phyloP scores from a whole-genome alignment of 2,888 invertebrate species.

The Mesorhabditis spiculigera region DNA sequence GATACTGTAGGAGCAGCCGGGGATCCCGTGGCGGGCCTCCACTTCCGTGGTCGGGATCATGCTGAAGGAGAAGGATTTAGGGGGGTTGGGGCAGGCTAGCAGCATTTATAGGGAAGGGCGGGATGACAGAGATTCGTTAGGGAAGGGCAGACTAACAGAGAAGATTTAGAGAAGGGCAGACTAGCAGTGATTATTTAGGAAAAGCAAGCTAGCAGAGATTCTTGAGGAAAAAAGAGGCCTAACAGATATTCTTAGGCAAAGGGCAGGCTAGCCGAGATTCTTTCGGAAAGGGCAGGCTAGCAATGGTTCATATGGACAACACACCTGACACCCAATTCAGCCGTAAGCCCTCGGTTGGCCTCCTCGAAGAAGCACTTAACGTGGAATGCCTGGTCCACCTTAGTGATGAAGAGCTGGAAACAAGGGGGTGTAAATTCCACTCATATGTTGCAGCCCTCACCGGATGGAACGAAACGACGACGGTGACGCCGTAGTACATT shows the following conservation, averaged over 20 bases:
- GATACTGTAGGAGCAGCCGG: conserved; percentile 57
- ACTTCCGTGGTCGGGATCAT: conserved; percentile 59
- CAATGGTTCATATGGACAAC: background rate
- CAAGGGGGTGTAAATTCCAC: background rate
- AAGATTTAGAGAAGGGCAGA: background rate
- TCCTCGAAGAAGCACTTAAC: conserved; percentile 60
- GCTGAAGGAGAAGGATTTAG: conserved; percentile 26
- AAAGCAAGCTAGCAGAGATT: background rate
- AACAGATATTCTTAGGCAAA: too few relatives aligned
- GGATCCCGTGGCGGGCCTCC: conserved; percentile 56
- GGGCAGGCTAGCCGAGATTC: background rate
- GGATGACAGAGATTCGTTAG: too few relatives aligned
- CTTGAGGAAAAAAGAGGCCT: background rate
- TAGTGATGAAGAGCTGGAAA: conserved; percentile 55
- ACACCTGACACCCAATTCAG: conserved; percentile 58
- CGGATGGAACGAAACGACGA: conserved; percentile 58
- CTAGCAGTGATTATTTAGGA: background rate
- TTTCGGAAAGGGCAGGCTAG: background rate
- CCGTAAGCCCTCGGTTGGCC: conserved; percentile 55
- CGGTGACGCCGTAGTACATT: conserved; percentile 59
- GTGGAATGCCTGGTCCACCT: conserved; percentile 59
- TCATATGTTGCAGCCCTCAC: conserved; percentile 9
- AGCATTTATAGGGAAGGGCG: background rate
- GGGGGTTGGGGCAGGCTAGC: background rate
- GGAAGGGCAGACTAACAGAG: background rate